Evolutionary conservation across 2,113 vertebrate species (phyloP).

Genomic region (Larimichthys polyactis): DNA sequence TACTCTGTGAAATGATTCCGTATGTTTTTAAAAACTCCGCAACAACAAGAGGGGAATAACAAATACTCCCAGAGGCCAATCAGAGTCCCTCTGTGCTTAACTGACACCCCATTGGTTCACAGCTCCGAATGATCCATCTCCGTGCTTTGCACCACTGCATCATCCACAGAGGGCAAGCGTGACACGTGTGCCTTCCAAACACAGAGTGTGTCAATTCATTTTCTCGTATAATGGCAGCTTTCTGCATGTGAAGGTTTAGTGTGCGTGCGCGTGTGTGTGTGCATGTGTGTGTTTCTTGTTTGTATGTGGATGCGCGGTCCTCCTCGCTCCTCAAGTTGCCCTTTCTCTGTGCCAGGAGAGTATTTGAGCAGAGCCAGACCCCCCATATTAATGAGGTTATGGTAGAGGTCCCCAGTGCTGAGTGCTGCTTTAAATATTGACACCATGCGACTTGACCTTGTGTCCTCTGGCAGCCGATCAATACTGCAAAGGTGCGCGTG

Average conservation of each 20-base stretch:
- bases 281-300: conserved; percentile 20
- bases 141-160: neutral
- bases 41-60: neutral
- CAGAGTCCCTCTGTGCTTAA: neutral
- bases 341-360: conserved; percentile 54
- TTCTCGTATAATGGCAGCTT: neutral
- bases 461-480: conserved; percentile 74
- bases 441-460: conserved; percentile 73
- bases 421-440: conserved; percentile 78
- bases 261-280: neutral
- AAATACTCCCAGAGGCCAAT: neutral
- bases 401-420: conserved; percentile 67
- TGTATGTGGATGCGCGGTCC: neutral
- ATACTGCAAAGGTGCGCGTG: conserved; percentile 62
- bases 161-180: neutral
- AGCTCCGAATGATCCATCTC: neutral
- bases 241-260: neutral
- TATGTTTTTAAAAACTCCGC: no score
- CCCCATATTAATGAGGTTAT: conserved; percentile 78
- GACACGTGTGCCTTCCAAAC: neutral
- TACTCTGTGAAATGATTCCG: no score
- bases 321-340: conserved; percentile 24
- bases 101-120: neutral
- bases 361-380: conserved; percentile 44
- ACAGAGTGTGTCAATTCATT: neutral